A percentile compares a stretch with the other conserved stretches of the same genome.
Evolutionary conservation across 2,797 vertebrate genomes (phyloP).

Genomic region (Tenualosa thibaudeaui): DNA sequence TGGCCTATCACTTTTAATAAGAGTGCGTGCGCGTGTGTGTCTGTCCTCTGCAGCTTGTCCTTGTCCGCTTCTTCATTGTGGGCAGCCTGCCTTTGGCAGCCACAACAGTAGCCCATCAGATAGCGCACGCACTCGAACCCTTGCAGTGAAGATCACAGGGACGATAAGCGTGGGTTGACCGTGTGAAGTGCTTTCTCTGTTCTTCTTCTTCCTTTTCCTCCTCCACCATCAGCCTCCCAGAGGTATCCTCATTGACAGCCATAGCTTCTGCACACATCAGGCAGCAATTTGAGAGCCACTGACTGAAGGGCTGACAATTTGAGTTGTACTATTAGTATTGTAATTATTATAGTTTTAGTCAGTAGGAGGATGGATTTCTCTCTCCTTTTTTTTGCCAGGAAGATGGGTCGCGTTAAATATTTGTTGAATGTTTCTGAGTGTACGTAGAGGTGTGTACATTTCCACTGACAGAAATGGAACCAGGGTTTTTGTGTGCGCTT

Average conservation of each 20-base stretch:
- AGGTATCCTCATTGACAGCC: neutral
- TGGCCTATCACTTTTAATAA: slow-evolving; percentile 20
- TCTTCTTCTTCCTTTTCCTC: neutral
- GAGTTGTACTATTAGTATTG: neutral
- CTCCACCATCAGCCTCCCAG: neutral
- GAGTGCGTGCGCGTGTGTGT: neutral
- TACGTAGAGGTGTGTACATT: neutral
- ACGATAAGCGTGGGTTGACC: neutral
- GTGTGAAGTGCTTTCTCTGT: neutral
- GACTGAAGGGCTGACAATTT: neutral
- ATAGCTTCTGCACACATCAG: neutral
- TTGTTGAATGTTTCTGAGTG: neutral
- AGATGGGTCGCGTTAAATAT: neutral
- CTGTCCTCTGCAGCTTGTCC: slow-evolving; percentile 21
- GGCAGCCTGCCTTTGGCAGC: neutral
- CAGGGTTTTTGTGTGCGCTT: neutral
- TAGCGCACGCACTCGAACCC: neutral
- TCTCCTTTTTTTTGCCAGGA: neutral
- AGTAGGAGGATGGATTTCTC: neutral
- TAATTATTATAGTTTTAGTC: no score
- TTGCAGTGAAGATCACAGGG: neutral
- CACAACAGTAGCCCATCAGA: slow-evolving; percentile 15
- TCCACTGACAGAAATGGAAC: neutral
- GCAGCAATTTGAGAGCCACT: neutral
- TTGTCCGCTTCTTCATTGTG: neutral